phyloP scores from a whole-genome alignment of 1,140 invertebrate genomes.

The Drosophila truncata region DNA sequence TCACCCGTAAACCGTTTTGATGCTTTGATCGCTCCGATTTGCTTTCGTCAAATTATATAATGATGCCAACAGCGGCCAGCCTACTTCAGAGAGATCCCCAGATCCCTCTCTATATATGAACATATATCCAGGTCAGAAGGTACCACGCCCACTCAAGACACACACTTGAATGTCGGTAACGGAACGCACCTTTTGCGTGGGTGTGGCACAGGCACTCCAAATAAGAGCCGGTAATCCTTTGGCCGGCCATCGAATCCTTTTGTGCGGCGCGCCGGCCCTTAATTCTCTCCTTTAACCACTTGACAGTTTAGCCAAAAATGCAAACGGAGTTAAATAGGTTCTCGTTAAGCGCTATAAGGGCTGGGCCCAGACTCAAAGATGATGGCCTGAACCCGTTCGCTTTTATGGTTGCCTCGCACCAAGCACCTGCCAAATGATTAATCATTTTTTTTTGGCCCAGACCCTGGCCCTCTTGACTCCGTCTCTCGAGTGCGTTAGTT shows the following conservation, averaged over 20 bases:
- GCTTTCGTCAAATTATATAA: conserved; percentile 79
- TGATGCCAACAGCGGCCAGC: conserved; percentile 67
- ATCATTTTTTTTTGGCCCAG: conserved; percentile 62
- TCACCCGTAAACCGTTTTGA: conserved; percentile 30
- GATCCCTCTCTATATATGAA: conserved; percentile 1
- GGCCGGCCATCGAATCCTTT: conserved; percentile 42
- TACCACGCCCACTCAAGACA: conserved; percentile 43
- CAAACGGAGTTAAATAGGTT: conserved; percentile 81
- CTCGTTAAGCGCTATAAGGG: conserved; percentile 75
- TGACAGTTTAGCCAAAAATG: conserved; percentile 81
- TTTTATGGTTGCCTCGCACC: conserved; percentile 25
- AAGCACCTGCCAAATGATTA: conserved; percentile 82
- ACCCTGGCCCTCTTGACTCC: conserved; percentile 40
- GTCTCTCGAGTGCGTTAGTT: conserved; percentile 56
- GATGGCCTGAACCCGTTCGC: conserved; percentile 57
- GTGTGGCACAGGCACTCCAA: conserved; percentile 69
- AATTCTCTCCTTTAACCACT: conserved; percentile 51
- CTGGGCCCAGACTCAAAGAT: conserved; percentile 38
- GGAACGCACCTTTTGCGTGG: conserved; percentile 59
- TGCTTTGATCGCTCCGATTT: conserved; percentile 35
- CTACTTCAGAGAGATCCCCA: conserved; percentile 37
- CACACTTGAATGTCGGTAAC: conserved; percentile 4
- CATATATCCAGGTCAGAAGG: conserved; percentile 33
- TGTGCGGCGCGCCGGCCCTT: conserved; percentile 28
- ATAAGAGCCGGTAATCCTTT: conserved; percentile 75